These are phyloP conservation scores for Zaprionus nigranus DNA, from an alignment of 1,140 invertebrate genomes.

Conservation along the genomic window DNA sequence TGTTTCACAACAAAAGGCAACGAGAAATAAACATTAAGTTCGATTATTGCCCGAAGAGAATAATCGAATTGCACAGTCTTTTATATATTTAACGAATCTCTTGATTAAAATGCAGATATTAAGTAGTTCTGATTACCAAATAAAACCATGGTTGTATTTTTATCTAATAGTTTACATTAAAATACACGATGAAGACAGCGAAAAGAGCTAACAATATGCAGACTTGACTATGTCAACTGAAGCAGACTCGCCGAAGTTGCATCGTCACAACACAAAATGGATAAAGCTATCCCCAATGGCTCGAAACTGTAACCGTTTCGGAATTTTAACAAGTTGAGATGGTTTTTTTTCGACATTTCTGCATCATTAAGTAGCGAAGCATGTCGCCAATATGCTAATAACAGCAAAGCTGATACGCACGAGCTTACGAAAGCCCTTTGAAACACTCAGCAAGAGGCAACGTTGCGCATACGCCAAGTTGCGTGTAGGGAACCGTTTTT, in stretches of 20 bases:
- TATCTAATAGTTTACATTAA: not conserved
- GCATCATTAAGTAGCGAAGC: conserved; percentile 54
- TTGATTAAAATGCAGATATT: not conserved
- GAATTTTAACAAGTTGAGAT: conserved; percentile 12
- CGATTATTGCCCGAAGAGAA: not conserved
- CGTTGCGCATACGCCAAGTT: conserved; percentile 26
- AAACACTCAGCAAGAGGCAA: conserved; percentile 12
- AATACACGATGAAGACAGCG: not conserved
- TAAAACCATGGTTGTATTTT: not conserved
- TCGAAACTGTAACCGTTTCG: conserved; percentile 36
- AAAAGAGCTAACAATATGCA: not conserved
- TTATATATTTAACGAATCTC: not conserved
- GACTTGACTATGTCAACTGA: conserved; percentile 7
- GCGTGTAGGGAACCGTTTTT: conserved; percentile 15
- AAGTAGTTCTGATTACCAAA: not conserved
- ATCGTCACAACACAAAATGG: conserved; percentile 2
- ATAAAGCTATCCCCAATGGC: conserved; percentile 21
- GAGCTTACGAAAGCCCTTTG: conserved; percentile 11
- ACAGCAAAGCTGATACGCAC: conserved; percentile 24
- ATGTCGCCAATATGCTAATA: conserved; percentile 54
- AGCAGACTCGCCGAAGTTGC: not conserved
- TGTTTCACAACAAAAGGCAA: not conserved
- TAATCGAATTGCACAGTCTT: not conserved
- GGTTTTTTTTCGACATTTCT: conserved; percentile 44
- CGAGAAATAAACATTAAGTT: not conserved